phyloP scores from a whole-genome alignment of 2,888 invertebrate genomes.

The Orthosia incerta region DNA sequence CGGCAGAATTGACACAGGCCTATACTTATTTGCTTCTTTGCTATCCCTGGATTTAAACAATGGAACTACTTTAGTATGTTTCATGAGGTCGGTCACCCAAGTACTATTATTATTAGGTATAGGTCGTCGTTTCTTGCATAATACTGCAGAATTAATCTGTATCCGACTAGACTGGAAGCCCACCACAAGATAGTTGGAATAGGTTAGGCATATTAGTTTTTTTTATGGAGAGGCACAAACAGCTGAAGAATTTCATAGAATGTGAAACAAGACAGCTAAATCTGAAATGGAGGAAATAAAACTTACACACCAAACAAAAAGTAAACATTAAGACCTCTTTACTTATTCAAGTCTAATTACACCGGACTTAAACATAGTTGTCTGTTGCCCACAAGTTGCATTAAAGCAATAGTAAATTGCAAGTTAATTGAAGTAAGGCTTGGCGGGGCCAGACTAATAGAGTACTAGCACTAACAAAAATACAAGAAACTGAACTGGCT shows the following conservation, averaged over 20 bases:
- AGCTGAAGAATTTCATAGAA: not conserved
- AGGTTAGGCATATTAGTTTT: not conserved
- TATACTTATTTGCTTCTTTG: too few species aligned
- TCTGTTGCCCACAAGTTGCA: constrained; percentile 44
- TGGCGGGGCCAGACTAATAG: constrained; percentile 1
- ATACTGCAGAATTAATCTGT: not conserved
- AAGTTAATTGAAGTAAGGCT: constrained; percentile 48
- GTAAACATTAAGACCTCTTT: constrained; percentile 14
- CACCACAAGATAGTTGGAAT: not conserved
- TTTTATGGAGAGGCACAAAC: not conserved
- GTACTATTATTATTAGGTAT: too few species aligned
- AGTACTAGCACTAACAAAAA: constrained; percentile 12
- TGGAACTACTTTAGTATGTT: too few species aligned
- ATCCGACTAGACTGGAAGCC: not conserved
- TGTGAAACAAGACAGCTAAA: not conserved
- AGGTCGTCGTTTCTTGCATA: not conserved
- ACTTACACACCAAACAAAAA: not conserved
- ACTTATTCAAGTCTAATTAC: constrained; percentile 36
- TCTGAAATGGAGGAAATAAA: not conserved
- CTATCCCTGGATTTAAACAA: too few species aligned
- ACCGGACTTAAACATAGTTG: constrained; percentile 22
- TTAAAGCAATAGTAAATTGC: constrained; percentile 48
- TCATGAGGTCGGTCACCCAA: too few species aligned
- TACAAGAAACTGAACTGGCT: constrained; percentile 9
- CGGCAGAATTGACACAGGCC: too few species aligned